These are phyloP conservation scores for Corticium candelabrum DNA, from an alignment of 37 sponge, comb jelly and placozoan genomes.

Conservation along the genomic window DNA sequence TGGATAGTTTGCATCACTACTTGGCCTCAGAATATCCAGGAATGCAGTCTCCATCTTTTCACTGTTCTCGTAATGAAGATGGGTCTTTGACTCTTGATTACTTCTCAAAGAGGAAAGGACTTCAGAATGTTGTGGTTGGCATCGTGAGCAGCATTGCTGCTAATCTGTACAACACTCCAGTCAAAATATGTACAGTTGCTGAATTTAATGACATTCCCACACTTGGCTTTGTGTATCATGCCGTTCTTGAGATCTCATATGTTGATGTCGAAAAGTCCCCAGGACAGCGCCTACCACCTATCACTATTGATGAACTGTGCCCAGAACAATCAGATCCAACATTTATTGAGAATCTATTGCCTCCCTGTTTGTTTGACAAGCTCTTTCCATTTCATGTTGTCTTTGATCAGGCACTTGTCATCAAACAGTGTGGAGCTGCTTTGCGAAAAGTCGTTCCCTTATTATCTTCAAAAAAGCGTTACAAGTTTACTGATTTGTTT, in stretches of 20 bases:
- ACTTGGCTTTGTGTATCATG: not conserved
- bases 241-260: not conserved
- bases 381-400: constrained; percentile 73
- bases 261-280: not conserved
- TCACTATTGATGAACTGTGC: not conserved
- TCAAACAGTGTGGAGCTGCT: constrained; percentile 43
- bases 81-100: constrained; percentile 37
- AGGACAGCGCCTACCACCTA: not conserved
- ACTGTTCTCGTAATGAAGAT: constrained; percentile 21
- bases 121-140: constrained; percentile 47
- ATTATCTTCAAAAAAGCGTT: not conserved
- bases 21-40: constrained; percentile 46
- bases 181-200: not conserved
- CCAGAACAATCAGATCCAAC: no score
- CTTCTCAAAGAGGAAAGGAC: constrained; percentile 41
- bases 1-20: constrained; percentile 70
- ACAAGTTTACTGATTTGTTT: constrained; percentile 15
- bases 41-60: constrained; percentile 72
- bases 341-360: not conserved
- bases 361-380: not conserved
- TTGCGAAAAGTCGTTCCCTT: constrained; percentile 40
- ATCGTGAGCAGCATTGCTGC: constrained; percentile 55
- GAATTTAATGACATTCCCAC: not conserved
- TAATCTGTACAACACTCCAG: constrained; percentile 21
- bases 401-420: constrained; percentile 35